phyloP scores from a whole-genome alignment of 1,140 invertebrate genomes.

The Pseudomyrmex pallidus region DNA sequence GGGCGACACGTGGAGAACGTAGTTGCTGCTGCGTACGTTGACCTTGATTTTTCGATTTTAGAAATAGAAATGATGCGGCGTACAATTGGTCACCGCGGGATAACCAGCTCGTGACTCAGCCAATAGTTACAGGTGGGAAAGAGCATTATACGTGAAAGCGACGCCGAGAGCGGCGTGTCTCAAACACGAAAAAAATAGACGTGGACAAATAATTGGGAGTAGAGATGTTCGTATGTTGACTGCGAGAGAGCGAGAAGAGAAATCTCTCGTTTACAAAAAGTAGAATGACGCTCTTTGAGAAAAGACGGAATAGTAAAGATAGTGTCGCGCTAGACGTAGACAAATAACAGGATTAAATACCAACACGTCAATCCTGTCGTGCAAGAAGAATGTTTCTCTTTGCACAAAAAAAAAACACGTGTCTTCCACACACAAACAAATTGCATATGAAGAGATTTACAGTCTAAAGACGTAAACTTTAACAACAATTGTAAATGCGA shows the following conservation, averaged over 20 bases:
- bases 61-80: conserved; percentile 71
- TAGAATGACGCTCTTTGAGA: conserved; percentile 29
- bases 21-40: conserved; percentile 39
- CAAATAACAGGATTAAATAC: conserved; percentile 55
- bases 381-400: conserved; percentile 3
- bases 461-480: conserved; percentile 9
- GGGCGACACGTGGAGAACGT: conserved; percentile 62
- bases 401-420: conserved; percentile 11
- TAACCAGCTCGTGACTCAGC: conserved; percentile 29
- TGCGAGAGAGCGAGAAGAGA: conserved; percentile 21
- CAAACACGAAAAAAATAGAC: conserved; percentile 42
- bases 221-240: background rate
- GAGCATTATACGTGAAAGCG: conserved; percentile 22
- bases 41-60: conserved; percentile 69
- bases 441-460: background rate
- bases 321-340: conserved; percentile 42
- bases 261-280: conserved; percentile 50
- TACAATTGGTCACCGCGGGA: conserved; percentile 40
- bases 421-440: background rate
- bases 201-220: conserved; percentile 47
- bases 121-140: conserved; percentile 26
- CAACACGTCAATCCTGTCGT: conserved; percentile 11
- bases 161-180: background rate
- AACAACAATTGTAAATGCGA: background rate
- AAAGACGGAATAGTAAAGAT: conserved; percentile 37